A percentile compares a stretch with the other conserved stretches of the same genome.
phyloP scores from a whole-genome alignment of 2,797 vertebrate species.

The Aulostomus chinensis region DNA sequence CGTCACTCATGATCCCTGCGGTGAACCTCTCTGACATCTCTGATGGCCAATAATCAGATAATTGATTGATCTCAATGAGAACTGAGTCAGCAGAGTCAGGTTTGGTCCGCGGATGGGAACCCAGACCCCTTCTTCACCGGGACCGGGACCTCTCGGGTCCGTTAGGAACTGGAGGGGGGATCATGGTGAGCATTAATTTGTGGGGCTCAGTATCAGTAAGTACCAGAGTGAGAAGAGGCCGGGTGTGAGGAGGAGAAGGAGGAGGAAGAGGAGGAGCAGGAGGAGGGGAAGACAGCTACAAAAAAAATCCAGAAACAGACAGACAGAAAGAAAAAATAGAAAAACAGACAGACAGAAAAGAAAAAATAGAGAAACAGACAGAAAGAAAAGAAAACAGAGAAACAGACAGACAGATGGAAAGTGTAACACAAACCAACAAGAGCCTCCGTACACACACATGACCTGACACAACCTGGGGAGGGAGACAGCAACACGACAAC shows the following conservation, averaged over 20 bases:
- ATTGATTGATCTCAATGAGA: not conserved
- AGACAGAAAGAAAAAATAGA: slow-evolving; percentile 26
- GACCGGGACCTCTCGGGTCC: not conserved
- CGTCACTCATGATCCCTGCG: too few species aligned
- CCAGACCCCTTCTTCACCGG: too few species aligned
- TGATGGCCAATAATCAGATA: not conserved
- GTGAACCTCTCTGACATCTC: too few species aligned
- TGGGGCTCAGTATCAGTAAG: slow-evolving; percentile 47
- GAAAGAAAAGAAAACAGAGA: slow-evolving; percentile 53
- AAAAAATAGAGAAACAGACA: slow-evolving; percentile 43
- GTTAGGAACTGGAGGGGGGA: not conserved
- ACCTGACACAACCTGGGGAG: slow-evolving; percentile 77
- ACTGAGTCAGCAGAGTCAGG: too few species aligned
- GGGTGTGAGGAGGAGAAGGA: slow-evolving; percentile 74
- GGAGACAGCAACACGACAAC: slow-evolving; percentile 71
- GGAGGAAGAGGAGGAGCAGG: slow-evolving; percentile 71
- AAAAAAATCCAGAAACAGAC: slow-evolving; percentile 43
- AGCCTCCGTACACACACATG: slow-evolving; percentile 75
- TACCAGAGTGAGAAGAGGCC: slow-evolving; percentile 79
- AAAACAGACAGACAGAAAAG: too few species aligned
- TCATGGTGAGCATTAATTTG: not conserved
- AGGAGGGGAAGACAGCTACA: slow-evolving; percentile 75
- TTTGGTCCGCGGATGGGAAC: too few species aligned
- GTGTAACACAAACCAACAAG: slow-evolving; percentile 75
- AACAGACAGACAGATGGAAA: slow-evolving; percentile 59